phyloP scores from a whole-genome alignment of 2,113 vertebrate species.

The Dipodomys merriami region DNA sequence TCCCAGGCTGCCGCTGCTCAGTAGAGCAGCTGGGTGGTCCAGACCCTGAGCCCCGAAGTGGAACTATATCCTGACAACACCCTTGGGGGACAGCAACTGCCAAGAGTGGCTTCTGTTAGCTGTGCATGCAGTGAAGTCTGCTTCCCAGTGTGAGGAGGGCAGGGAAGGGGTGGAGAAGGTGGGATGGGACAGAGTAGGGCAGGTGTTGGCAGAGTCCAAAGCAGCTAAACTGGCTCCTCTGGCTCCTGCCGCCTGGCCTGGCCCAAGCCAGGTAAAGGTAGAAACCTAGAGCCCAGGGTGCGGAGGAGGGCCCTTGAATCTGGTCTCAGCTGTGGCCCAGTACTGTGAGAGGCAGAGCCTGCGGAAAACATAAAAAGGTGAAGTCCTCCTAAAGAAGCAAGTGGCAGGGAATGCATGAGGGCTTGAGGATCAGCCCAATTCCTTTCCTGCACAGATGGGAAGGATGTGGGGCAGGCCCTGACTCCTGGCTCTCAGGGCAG shows the following conservation, averaged over 20 bases:
- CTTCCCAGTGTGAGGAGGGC: not conserved
- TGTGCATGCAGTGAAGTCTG: rapidly evolving
- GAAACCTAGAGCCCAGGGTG: not conserved
- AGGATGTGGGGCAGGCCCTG: not conserved
- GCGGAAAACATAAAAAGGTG: not conserved
- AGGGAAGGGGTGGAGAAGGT: not conserved
- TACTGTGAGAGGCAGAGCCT: not conserved
- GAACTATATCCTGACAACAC: no score
- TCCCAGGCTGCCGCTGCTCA: not conserved
- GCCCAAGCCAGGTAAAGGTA: not conserved
- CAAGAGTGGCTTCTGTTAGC: not conserved
- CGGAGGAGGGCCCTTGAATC: not conserved
- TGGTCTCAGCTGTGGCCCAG: not conserved
- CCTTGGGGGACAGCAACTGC: not conserved
- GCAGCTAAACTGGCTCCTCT: not conserved
- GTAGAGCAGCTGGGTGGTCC: not conserved
- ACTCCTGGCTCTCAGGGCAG: not conserved
- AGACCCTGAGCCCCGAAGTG: not conserved
- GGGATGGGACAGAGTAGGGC: rapidly evolving
- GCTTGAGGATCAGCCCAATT: not conserved
- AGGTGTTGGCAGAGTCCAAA: not conserved
- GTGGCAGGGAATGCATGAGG: not conserved
- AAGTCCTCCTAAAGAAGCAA: not conserved
- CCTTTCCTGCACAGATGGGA: not conserved
- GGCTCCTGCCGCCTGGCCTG: not conserved